Percentiles rank a stretch among this genome's conserved stretches.
Evolutionary conservation across 2,797 vertebrate genomes (phyloP).

Genomic region (Microcaecilia unicolor): DNA sequence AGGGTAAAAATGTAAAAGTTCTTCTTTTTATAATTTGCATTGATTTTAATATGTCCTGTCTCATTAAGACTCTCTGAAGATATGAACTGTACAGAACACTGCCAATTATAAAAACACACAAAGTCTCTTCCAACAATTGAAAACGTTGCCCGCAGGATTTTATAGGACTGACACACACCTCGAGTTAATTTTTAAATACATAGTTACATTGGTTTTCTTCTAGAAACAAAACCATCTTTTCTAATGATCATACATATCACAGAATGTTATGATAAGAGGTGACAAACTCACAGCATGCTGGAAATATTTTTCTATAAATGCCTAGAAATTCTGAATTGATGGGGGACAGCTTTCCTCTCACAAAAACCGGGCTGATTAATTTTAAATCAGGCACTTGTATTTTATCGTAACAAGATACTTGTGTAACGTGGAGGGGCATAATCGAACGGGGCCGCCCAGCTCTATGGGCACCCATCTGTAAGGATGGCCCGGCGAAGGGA

Average conservation of each 20-base stretch:
- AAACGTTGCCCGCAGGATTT: neutral
- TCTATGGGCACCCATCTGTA: too few species aligned
- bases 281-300: constrained; percentile 4
- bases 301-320: too few species aligned
- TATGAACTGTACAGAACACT: neutral
- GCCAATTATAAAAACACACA: neutral
- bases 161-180: neutral
- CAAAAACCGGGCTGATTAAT: too few species aligned
- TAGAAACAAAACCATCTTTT: constrained; percentile 6
- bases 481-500: too few species aligned
- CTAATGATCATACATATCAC: constrained; percentile 14
- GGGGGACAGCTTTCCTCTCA: too few species aligned
- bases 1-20: neutral
- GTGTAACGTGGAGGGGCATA: too few species aligned
- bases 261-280: constrained; percentile 9
- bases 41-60: neutral
- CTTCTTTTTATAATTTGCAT: neutral
- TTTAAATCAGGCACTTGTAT: too few species aligned
- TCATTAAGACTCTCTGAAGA: neutral
- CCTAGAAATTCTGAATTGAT: too few species aligned
- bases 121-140: neutral
- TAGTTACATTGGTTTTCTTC: constrained; percentile 1
- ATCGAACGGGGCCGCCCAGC: too few species aligned
- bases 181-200: neutral
- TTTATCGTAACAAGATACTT: too few species aligned